Evolutionary conservation across 2,797 vertebrate species (phyloP), one percentile per base, ranked within the genome.

Genomic region (Melanotaenia pygmaea): DNA sequence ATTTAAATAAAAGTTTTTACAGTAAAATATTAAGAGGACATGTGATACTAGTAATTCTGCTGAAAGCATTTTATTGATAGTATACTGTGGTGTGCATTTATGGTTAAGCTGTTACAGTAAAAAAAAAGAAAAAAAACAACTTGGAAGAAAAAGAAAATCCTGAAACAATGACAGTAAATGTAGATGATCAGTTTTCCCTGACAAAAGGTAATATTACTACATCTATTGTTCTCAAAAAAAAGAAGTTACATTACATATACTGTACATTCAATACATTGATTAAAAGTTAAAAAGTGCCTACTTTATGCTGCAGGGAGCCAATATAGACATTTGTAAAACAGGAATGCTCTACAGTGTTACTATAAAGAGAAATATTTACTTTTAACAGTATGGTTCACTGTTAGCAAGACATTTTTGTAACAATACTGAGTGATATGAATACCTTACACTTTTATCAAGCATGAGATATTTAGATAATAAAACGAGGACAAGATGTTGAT

Each of bases 21-120:
- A 72, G 54, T 22, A 10, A 78, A 72, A 65, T 22, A 67, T 65
- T 14, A 35, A 43, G 1, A 35, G 16, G 24, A 59, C 57, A 32
- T 45, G 0, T 14, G 4, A 72, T 56, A 28, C 38, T 20, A 30
- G 3, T 0, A n/a, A 3, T 35, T 81, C 3, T 74, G 47, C 80
- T 83, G 3, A 75, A 70, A 75, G 37, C 22, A 71, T 78, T 91
- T 88, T 87, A 86, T 90, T 88, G 63, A 81, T 83, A 67, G 53
- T 53, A 81, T 69, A 62, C 28, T 54, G 24, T 40, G 51, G 20
- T 72, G 67, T 84, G 66, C 18, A 59, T 79, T 72, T 81, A 79
- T 62, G 24, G 14, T 50, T 75, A 30, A 57, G 75, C 56, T 56
- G 59, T 85, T 74, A 88, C 64, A 76, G 68, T 82, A 76, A 81